Evolutionary conservation across 1,140 invertebrate genomes (phyloP), one percentile per base, ranked within the genome.

Genomic region (Coelopa frigida): DNA sequence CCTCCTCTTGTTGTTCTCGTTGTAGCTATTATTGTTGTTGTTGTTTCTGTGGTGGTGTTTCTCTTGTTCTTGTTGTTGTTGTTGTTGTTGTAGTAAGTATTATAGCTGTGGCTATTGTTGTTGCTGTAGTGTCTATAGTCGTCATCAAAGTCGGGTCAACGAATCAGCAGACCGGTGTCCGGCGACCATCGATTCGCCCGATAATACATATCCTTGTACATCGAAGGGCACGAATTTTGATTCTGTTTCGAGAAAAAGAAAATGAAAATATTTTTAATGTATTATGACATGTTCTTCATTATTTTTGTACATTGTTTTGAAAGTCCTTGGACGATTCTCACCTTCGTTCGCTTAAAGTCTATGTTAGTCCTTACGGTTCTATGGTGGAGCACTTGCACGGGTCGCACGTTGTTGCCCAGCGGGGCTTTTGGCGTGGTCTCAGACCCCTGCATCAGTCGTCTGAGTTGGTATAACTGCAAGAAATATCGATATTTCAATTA

Each of bases 301-400:
- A n/a, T n/a, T n/a, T n/a, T n/a, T 18, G 22, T 24, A 22, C 21
- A 27, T 22, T 22, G 14, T 12, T 2, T 12, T 12, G 11, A 36
- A 32, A 29, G 31, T 11, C 11, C 14, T 39, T 39, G 27, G 5
- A 38, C 21, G 6, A 8, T 24, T 41, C 67, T 69, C 70, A 82
- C 80, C 75, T 75, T 72, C 53, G 68, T 69, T 39, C 80, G 82
- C 58, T 81, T 84, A 74, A 96, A 94, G 76, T 97, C 92, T 65
- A 98, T 97, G 69, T 98, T 98, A 47, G 94, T 98, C 60, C 94
- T 78, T 51, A 98, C 81, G 31, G 91, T 89, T 59, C 94, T 81
- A 66, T 93, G 85, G 72, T 97, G 84, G 46, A 95, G 77, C 41
- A 81, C 81, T 73, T 94, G 90, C 20, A 89, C 75, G 12, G 93